Evolutionary conservation across 1,140 invertebrate species (phyloP), one percentile per base, ranked within the genome.

Genomic region (Drosophila guanche): DNA sequence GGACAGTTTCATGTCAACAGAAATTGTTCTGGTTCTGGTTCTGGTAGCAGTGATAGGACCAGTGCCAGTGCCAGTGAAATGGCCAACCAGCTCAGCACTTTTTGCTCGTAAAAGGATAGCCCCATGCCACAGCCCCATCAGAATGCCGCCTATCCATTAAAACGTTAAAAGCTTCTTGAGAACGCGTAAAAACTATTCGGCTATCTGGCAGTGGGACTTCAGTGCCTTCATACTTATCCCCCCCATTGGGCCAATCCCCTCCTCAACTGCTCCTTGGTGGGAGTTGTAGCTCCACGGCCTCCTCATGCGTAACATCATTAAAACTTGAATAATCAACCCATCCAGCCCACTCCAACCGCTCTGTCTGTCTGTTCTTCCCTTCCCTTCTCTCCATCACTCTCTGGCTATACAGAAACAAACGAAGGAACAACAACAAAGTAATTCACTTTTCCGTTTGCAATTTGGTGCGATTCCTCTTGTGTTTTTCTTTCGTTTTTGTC

Each of bases 91-190:
- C 79, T 83, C 79, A 83, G 79, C 79, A 85, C 77, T 86, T 86
- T 86, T 86, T 25, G 81, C 67, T 80, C 81, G 81, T 85, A 85
- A 85, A 85, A 80, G 74, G 16, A 41, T 40, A 53, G 40, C 33
- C 40, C 33, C 40, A 6, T 43, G 43, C 43, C 37, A 16, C 41
- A 2, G 2, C 33, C 27, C 37, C 40, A 10, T 37, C 27, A 37
- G 48, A 69, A 68, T 51, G 66, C 62, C 79, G 73, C 53, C 62
- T 83, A 84, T 76, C 80, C 80, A 85, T 85, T 85, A 85, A 85
- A 86, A 86, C 81, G 81, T 81, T 86, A 85, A 85, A 86, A 85
- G 81, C 81, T 86, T 85, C 81, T 86, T 86, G 81, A 86, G 68
- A 84, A 73, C 80, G 76, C 76, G 77, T 79, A 84, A 85, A 78